phyloP scores from a whole-genome alignment of 1,140 invertebrate species.

The Diachasmimorpha longicaudata region DNA sequence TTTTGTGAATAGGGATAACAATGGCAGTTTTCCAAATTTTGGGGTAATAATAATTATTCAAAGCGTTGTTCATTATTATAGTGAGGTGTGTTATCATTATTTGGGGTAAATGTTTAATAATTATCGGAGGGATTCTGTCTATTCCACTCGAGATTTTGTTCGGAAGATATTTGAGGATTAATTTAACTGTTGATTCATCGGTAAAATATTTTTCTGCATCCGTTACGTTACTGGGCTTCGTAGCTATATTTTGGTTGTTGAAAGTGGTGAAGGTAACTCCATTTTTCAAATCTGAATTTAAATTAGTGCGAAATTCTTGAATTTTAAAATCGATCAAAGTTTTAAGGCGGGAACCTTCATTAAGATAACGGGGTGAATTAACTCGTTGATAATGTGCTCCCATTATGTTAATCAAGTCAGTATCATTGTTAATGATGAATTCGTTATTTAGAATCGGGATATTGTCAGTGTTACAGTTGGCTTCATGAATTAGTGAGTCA shows the following conservation, averaged over 20 bases:
- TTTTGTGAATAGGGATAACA: background rate
- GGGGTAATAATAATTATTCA: background rate
- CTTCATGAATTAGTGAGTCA: background rate
- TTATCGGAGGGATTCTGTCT: conserved; percentile 14
- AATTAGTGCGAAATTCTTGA: too few relatives aligned
- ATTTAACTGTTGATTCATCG: too few relatives aligned
- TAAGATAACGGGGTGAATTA: background rate
- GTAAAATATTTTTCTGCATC: too few relatives aligned
- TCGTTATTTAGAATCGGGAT: background rate
- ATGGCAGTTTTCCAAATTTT: background rate
- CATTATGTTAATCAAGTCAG: background rate
- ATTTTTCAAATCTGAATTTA: too few relatives aligned
- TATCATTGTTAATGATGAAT: background rate
- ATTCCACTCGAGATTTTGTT: conserved; percentile 15
- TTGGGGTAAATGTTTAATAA: background rate
- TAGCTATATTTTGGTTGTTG: too few relatives aligned
- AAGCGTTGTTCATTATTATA: background rate
- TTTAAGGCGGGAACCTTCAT: background rate
- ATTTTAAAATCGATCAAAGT: background rate
- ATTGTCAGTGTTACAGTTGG: background rate
- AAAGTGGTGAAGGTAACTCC: too few relatives aligned
- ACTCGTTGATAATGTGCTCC: background rate
- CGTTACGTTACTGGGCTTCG: too few relatives aligned
- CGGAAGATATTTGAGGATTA: background rate
- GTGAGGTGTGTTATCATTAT: background rate